phyloP scores from a whole-genome alignment of 1,140 invertebrate genomes.

The Lepidotrigona ventralis region DNA sequence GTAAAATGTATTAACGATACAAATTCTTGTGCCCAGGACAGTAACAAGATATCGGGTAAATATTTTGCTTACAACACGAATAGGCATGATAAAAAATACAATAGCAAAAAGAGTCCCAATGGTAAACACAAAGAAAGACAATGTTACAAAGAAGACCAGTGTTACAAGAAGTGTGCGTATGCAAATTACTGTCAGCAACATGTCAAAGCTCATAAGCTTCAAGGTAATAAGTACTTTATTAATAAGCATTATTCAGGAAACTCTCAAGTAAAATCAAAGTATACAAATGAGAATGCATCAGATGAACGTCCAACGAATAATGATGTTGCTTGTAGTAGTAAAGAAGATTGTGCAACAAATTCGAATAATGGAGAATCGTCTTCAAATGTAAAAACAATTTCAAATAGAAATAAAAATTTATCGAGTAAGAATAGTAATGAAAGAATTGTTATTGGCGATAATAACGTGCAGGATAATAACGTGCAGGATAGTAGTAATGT shows the following conservation, averaged over 20 bases:
- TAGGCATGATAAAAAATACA: conserved; percentile 53
- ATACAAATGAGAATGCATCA: no score
- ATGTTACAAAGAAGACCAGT: conserved; percentile 14
- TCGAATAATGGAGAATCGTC: conserved; percentile 31
- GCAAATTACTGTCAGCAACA: conserved; percentile 51
- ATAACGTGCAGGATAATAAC: conserved; percentile 41
- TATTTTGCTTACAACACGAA: conserved; percentile 24
- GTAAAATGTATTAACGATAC: not conserved
- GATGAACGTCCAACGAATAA: not conserved
- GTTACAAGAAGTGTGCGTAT: conserved; percentile 23
- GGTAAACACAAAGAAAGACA: conserved; percentile 51
- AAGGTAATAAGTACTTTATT: conserved; percentile 60
- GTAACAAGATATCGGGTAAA: conserved; percentile 1
- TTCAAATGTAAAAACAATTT: conserved; percentile 15
- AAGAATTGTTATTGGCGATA: conserved; percentile 27
- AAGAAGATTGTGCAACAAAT: conserved; percentile 8
- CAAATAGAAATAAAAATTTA: not conserved
- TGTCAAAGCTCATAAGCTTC: conserved; percentile 57
- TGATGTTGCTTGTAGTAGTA: conserved; percentile 9
- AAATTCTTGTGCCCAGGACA: not conserved
- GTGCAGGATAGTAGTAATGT: conserved; percentile 18
- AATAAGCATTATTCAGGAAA: conserved; percentile 54
- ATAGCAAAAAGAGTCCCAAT: conserved; percentile 53
- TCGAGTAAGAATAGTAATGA: conserved; percentile 26
- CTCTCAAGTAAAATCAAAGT: not conserved